phyloP scores from a whole-genome alignment of 2,888 invertebrate species.

The Chrysomela aeneicollis region DNA sequence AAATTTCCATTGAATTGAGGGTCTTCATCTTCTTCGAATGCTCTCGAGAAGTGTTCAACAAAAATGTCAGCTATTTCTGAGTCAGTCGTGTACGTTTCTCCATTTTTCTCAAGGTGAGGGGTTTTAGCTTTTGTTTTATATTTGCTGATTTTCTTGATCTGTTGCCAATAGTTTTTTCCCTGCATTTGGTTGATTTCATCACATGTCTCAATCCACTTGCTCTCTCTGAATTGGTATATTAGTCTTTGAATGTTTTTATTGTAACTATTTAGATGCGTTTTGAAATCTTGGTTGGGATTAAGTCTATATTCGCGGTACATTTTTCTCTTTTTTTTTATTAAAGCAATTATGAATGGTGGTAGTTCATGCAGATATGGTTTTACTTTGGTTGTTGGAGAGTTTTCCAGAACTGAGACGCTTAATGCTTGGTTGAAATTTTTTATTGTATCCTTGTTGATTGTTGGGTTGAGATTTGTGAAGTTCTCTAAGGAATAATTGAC shows the following conservation, averaged over 20 bases:
- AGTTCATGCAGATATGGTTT: not conserved
- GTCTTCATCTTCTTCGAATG: constrained; percentile 18
- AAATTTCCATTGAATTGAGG: constrained; percentile 5
- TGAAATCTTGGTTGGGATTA: constrained; percentile 8
- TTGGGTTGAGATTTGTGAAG: not conserved
- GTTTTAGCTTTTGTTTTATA: constrained; percentile 19
- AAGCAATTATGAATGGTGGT: not conserved
- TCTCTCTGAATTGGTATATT: constrained; percentile 4
- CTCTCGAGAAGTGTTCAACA: constrained; percentile 14
- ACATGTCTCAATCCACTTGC: constrained; percentile 24
- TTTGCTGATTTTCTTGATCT: constrained; percentile 22
- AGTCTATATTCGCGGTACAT: constrained; percentile 10
- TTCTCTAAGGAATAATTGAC: not conserved
- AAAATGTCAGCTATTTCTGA: not conserved
- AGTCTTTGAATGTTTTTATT: constrained; percentile 9
- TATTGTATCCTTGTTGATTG: constrained; percentile 11
- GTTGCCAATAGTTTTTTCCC: constrained; percentile 21
- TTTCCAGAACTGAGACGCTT: not conserved
- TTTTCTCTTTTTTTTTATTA: constrained; percentile 7
- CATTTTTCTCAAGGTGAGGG: constrained; percentile 8
- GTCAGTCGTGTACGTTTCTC: not conserved
- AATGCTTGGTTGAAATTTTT: constrained; percentile 4
- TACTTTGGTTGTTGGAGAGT: not conserved
- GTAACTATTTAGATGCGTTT: constrained; percentile 9
- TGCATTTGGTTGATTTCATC: constrained; percentile 21